These are phyloP conservation scores for Hyles euphorbiae DNA, from an alignment of 1,140 invertebrate genomes.

Conservation along the genomic window DNA sequence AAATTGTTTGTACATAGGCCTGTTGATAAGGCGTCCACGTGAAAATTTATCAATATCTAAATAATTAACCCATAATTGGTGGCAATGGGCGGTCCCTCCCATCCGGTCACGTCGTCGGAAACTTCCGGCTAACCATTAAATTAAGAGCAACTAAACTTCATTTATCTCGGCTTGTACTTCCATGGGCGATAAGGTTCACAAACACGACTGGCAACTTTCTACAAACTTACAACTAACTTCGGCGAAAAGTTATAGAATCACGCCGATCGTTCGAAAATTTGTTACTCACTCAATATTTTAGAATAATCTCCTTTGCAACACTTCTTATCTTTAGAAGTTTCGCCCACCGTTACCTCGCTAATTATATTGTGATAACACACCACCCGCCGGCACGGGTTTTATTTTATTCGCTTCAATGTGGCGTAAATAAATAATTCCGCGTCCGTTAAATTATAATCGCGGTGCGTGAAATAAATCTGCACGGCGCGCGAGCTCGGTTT, in stretches of 20 bases:
- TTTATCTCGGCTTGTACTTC: slow-evolving; percentile 69
- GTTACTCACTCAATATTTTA: slow-evolving; percentile 64
- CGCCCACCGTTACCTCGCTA: slow-evolving; percentile 16
- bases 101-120: slow-evolving; percentile 53
- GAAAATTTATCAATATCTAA: slow-evolving; percentile 2
- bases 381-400: neutral
- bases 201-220: slow-evolving; percentile 55
- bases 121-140: slow-evolving; percentile 65
- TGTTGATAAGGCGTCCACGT: neutral
- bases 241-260: slow-evolving; percentile 61
- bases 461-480: no score
- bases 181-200: slow-evolving; percentile 63
- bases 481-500: no score
- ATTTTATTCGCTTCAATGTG: neutral
- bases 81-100: slow-evolving; percentile 16
- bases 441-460: no score
- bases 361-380: slow-evolving; percentile 13
- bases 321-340: slow-evolving; percentile 47
- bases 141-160: slow-evolving; percentile 70
- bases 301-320: slow-evolving; percentile 51
- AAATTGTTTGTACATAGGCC: no score
- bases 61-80: slow-evolving; percentile 25
- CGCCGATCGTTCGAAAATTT: slow-evolving; percentile 68
- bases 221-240: slow-evolving; percentile 55
- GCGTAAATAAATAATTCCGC: no score